phyloP scores from a whole-genome alignment of 1,140 invertebrate species.

The Meteorus sp. region DNA sequence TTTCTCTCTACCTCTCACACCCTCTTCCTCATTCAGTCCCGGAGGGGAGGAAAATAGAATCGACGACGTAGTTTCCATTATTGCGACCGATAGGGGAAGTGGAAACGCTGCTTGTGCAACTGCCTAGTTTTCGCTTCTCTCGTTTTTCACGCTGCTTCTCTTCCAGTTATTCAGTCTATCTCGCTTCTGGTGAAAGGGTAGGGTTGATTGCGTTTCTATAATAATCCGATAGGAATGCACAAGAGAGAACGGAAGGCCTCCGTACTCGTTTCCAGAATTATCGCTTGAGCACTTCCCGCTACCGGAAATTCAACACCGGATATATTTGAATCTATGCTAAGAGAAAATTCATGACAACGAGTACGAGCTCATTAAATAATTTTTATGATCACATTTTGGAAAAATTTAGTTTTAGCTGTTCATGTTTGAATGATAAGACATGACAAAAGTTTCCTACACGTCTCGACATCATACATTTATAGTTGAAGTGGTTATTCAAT shows the following conservation, averaged over 20 bases:
- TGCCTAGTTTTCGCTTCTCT: constrained; percentile 11
- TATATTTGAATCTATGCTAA: not conserved
- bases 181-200: constrained; percentile 21
- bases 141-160: constrained; percentile 4
- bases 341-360: not conserved
- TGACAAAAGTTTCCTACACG: no score
- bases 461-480: no score
- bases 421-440: no score
- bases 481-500: no score
- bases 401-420: not conserved
- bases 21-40: constrained; percentile 26
- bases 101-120: not conserved
- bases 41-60: constrained; percentile 55
- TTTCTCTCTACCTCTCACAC: constrained; percentile 11
- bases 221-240: constrained; percentile 38
- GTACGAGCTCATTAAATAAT: constrained; percentile 17
- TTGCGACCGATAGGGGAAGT: constrained; percentile 28
- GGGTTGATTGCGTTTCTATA: constrained; percentile 42
- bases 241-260: constrained; percentile 19
- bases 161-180: not conserved
- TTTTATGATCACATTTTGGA: not conserved
- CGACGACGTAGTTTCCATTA: constrained; percentile 58
- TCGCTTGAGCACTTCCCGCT: constrained; percentile 8
- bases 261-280: constrained; percentile 20
- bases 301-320: constrained; percentile 1